Evolutionary conservation across 2,888 invertebrate genomes (phyloP), one percentile per base, ranked within the genome.

Genomic region (Cerceris ruficornis): DNA sequence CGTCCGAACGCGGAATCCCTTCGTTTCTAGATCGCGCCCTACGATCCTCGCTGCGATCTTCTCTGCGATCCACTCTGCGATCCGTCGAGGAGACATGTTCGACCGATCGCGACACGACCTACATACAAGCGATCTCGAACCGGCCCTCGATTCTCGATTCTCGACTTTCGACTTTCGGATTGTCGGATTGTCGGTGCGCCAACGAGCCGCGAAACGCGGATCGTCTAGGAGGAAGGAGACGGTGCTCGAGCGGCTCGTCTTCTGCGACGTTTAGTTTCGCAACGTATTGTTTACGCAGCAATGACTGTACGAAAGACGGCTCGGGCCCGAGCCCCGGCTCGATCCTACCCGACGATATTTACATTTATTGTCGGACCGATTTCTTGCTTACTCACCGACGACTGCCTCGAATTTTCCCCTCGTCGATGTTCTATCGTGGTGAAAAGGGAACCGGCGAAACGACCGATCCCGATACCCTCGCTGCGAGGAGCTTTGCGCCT

Each of bases 191-290:
- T 7, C 7, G 7, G 7, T 17, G 9, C 28, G 55, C 55, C 9
- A 55, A 55, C 7, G 7, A 55, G 28, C n/a, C n/a, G n/a, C 54
- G 54, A 15, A 54, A 9, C 54, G 54, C 28, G 55, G 52, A 55
- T 28, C 7, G 6, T 15, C 55, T 17, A n/a, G n/a, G n/a, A n/a
- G n/a, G 50, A 50, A 11, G 46, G 46, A 46, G 8, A 46, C 8
- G 8, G 9, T 8, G 11, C 8, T 11, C n/a, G 50, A n/a, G 6
- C 11, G 50, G 11, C 55, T 57, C 46, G 49, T 14, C 15, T 50
- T 14, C 15, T 9, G 15, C 50, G n/a, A n/a, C n/a, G 62, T 49
- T 68, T 62, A 28, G 50, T 74, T 74, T 76, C 76, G 68, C 74
- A 43, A 65, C 59, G 49, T 50, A 60, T 39, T 17, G 74, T 74